Conservation (phyloP, 2,797 vertebrate genomes). For the Girardinus metallicus region DNA sequence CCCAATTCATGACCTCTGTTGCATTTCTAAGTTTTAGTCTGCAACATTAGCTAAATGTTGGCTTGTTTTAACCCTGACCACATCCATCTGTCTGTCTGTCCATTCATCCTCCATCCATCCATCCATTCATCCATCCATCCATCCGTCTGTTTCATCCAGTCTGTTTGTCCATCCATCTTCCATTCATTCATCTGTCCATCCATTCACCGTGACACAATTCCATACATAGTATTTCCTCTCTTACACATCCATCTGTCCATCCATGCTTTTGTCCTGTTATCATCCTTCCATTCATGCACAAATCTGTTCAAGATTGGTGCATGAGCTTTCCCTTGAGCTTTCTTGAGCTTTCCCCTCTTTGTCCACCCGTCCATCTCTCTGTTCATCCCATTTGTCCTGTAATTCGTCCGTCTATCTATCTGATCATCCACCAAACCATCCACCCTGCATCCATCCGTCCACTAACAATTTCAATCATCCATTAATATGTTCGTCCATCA, state of each 20-base stretch:
- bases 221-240: too few relatives aligned
- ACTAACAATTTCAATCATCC: neutral
- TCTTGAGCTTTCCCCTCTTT: too few relatives aligned
- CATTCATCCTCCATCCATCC: too few relatives aligned
- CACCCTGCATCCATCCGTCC: neutral
- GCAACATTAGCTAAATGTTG: neutral
- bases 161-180: neutral
- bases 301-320: neutral
- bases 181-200: too few relatives aligned
- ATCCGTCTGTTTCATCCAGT: too few relatives aligned
- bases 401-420: neutral
- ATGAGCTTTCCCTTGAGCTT: too few relatives aligned
- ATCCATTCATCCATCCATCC: too few relatives aligned
- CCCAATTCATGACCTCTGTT: neutral
- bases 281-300: neutral
- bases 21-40: neutral
- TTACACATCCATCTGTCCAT: neutral
- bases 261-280: neutral
- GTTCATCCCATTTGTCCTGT: neutral
- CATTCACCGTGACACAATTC: too few relatives aligned
- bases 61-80: neutral
- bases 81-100: neutral
- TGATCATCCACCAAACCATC: neutral
- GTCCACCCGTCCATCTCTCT: neutral
- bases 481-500: neutral